phyloP scores from a whole-genome alignment of 2,113 vertebrate species.

The Oncorhynchus mykiss region DNA sequence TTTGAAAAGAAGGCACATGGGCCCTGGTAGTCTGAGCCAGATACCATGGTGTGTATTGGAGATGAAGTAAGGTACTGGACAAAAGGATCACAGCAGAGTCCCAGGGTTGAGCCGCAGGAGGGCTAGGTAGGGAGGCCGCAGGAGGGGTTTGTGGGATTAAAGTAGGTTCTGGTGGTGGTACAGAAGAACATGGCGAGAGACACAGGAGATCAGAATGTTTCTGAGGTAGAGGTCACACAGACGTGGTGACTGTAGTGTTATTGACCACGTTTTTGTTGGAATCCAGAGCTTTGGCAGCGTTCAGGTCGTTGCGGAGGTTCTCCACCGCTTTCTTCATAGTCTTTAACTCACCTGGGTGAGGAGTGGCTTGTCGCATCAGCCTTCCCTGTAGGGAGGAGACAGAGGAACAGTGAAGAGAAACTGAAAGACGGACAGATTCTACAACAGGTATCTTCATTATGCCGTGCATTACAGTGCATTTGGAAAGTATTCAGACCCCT shows the following conservation, averaged over 20 bases:
- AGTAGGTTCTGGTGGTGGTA: slow-evolving; percentile 42
- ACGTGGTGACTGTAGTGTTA: slow-evolving; percentile 93
- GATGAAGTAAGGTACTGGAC: slow-evolving; percentile 60
- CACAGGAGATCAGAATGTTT: slow-evolving; percentile 78
- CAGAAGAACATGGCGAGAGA: slow-evolving; percentile 67
- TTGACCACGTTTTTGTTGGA: slow-evolving; percentile 99
- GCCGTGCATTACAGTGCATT: not conserved
- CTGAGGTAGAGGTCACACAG: slow-evolving; percentile 86
- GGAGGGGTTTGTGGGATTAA: slow-evolving; percentile 33
- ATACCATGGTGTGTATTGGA: slow-evolving; percentile 51
- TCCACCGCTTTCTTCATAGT: slow-evolving; percentile 95
- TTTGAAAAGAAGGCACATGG: slow-evolving; percentile 81
- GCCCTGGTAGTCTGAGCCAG: slow-evolving; percentile 67
- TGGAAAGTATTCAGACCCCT: no score
- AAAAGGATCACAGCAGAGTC: slow-evolving; percentile 61
- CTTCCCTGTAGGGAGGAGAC: slow-evolving; percentile 71
- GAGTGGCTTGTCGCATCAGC: slow-evolving; percentile 90
- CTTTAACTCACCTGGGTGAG: slow-evolving; percentile 95
- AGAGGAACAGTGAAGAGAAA: not conserved
- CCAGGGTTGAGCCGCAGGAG: slow-evolving; percentile 71
- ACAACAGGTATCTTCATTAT: not conserved
- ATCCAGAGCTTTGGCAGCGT: slow-evolving; percentile 96
- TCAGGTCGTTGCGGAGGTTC: slow-evolving; percentile 94
- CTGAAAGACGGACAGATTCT: not conserved
- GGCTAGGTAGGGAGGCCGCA: slow-evolving; percentile 43